Evolutionary conservation across 2,113 vertebrate genomes (phyloP), one percentile per base, ranked within the genome.

Genomic region (Lonchura striata): DNA sequence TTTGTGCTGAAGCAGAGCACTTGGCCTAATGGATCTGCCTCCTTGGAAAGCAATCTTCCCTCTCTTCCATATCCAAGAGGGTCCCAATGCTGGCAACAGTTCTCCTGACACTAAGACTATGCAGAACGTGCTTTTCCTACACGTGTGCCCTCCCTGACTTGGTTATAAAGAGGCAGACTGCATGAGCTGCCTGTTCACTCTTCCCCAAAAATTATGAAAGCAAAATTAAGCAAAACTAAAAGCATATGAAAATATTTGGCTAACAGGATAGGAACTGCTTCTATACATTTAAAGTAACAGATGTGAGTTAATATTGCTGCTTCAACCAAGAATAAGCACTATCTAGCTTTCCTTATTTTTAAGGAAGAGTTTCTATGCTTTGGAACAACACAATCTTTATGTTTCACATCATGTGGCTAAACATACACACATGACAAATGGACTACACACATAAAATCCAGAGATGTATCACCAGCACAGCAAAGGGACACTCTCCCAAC

Each of bases 201-300:
- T 86, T 86, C 24, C 25, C 49, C 23, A 70, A 80, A 77, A 85
- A 95, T 6, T 33, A 91, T 71, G 60, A 93, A 82, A 88, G 52
- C n/a, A 88, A 81, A 96, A 97, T 88, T 66, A 82, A 88, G 54
- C 39, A 88, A 80, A 96, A 97, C 83, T 70, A 63, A 90, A 96
- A 95, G 79, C 85, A 64, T n/a, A 88, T 50, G 68, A 95, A 86
- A 94, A 68, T 83, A 93, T 70, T 70, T 95, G 79, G 93, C 79
- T 81, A 86, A 86, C 31, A 77, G 56, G 44, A 88, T 24, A 75
- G 31, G 27, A 92, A 95, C 68, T 81, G 75, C 92, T 94, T 92
- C 68, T 84, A 59, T 82, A 79, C 25, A 39, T 87, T 79, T 84
- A 80, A 91, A 94, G 63, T 69, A 93, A 75, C 80, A 96, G 80